Conservation (phyloP, 2,888 invertebrate genomes). For the Zootermopsis nevadensis region DNA sequence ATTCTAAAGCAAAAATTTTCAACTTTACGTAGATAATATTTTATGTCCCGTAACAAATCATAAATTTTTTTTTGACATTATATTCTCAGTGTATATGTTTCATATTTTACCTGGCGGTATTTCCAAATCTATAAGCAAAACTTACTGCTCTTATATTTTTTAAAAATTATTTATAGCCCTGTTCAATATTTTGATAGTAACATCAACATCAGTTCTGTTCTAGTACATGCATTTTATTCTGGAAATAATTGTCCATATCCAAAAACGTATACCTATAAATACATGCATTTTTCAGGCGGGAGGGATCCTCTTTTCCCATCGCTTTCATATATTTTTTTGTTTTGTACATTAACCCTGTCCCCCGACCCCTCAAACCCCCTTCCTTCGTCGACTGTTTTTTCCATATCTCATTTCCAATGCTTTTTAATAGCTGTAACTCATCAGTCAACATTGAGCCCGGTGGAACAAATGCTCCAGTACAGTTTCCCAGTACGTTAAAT, state of each 20-base stretch:
- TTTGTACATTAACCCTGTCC: constrained; percentile 39
- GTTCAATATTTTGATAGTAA: constrained; percentile 35
- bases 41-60: constrained; percentile 36
- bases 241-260: constrained; percentile 31
- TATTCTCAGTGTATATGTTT: constrained; percentile 12
- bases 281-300: constrained; percentile 27
- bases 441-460: constrained; percentile 65
- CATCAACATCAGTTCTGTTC: constrained; percentile 20
- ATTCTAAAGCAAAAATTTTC: neutral
- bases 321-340: constrained; percentile 42
- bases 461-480: constrained; percentile 40
- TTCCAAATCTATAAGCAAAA: constrained; percentile 34
- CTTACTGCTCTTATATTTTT: constrained; percentile 39
- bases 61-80: neutral
- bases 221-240: constrained; percentile 27
- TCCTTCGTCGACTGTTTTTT: constrained; percentile 47
- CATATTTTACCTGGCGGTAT: constrained; percentile 27
- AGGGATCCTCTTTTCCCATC: constrained; percentile 28
- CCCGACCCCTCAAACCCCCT: constrained; percentile 29
- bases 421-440: constrained; percentile 67
- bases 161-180: constrained; percentile 34
- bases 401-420: constrained; percentile 66
- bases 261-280: constrained; percentile 41
- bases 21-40: neutral
- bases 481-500: constrained; percentile 9